Percentiles rank a stretch among this genome's conserved stretches.
These are phyloP conservation scores for Steatornis caripensis DNA, from an alignment of 2,113 vertebrate genomes.

Conservation along the genomic window DNA sequence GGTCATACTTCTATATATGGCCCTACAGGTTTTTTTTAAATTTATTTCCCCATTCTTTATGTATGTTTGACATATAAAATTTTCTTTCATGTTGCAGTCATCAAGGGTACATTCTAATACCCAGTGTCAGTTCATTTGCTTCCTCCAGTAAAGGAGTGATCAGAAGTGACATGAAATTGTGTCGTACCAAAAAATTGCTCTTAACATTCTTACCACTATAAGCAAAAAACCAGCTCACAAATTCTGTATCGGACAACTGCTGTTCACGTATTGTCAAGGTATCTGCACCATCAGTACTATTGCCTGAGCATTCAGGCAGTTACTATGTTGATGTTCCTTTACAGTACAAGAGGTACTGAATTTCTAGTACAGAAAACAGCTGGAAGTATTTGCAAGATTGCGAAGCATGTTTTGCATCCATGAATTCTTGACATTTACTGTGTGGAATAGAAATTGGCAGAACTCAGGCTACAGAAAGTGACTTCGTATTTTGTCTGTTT, in stretches of 20 bases:
- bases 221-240: neutral
- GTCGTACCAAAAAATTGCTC: neutral
- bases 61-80: neutral
- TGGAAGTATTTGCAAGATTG: neutral
- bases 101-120: neutral
- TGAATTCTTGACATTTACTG: neutral
- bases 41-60: neutral
- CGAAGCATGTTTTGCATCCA: neutral
- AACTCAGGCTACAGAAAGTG: accelerated
- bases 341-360: neutral
- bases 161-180: neutral
- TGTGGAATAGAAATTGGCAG: neutral
- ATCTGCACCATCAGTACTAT: neutral
- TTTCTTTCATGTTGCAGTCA: neutral
- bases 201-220: neutral
- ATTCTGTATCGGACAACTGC: neutral
- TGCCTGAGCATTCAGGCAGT: neutral
- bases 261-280: neutral
- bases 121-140: neutral
- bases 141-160: neutral
- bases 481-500: neutral
- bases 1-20: neutral
- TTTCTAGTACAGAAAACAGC: neutral
- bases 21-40: too few relatives aligned
- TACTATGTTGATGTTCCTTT: neutral